Evolutionary conservation across 2,797 vertebrate species (phyloP), one percentile per base, ranked within the genome.

Genomic region (Hozukius guyotensis): DNA sequence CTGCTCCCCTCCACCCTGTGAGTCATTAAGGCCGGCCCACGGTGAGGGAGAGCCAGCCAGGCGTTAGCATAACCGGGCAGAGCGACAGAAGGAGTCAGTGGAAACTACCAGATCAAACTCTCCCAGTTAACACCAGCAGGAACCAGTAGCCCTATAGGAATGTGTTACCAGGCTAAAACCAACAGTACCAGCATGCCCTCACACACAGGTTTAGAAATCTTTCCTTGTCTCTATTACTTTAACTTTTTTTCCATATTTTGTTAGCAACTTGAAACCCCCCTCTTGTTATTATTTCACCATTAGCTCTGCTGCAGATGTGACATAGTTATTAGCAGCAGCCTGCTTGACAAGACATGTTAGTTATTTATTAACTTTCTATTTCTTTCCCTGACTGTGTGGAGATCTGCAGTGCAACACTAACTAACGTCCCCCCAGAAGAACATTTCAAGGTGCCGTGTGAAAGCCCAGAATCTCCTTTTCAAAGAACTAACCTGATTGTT

Each of bases 61-160:
- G 64, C 76, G 77, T 89, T 88, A 85, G 84, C 87, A 88, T 87
- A 72, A 77, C 32, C 66, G 55, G 75, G 66, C 83, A 62, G 84
- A 77, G 72, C 27, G 49, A 86, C 86, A 76, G 25, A 80, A 34
- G 53, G 60, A 80, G 90, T 89, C 90, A 90, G 68, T 82, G 89
- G 89, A 89, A 93, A 90, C 77, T 77, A 81, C 69, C 81, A 88
- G 83, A 90, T 90, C 87, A 92, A 88, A 88, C 69, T 8, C 60
- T 86, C 72, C 63, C 70, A 59, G 70, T 87, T 87, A 81, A 77
- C 83, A 67, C 73, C 77, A 84, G 73, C 63, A 78, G 79, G 71
- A 79, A 83, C 71, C 67, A 57, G 72, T 68, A 80, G 85, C 80
- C 75, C 69, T 9, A 46, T 46, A 70, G 60, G 87, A 84, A 78